Base-by-base conservation (phyloP, 2,113 vertebrate species). In the Hirundichthys speculiger region DNA sequence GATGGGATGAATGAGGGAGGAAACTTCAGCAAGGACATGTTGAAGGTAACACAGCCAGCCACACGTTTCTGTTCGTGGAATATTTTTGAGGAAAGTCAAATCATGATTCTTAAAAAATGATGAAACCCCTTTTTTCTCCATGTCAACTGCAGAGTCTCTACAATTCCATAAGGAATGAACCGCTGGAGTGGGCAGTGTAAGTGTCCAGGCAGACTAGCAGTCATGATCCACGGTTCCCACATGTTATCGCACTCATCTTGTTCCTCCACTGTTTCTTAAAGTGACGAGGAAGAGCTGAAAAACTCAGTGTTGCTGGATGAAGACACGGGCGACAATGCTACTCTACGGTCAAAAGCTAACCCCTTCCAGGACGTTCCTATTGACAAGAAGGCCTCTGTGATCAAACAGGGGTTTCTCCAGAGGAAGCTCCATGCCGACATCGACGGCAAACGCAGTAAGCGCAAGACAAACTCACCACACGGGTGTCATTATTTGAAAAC, bases 401-500 rank as follows among this genome's bases (percentile, higher is more conserved):
- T 94, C 69, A 95, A 94, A 79, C 90, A 94, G 66, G 95, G 95
- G 13, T 90, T 94, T 49, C 87, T 98, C 27, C 90, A 91, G 19
- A 93, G 96, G 11, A 97, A 98, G 83, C 86, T 94, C 6, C 94
- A 95, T 2, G 95, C 95, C 0, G 94, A 96, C 61, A 93, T 94
- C 0, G 95, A 96, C 0, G 95, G 95, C 80, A 96, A 97, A 72
- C 95, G 95, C 80, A 96, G 96, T 98, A 83, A 93, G 95, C 57
- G 41, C 2, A 6, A 43, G 52, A 12, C 46, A 60, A 14, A 41
- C 13, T 6, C 51, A 58, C 30, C 30, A 34, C 30, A 10, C 30
- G 30, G 25, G 30, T 10, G 30, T 34, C 30, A 10, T 6, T 10
- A 2, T 1, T 34, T 34, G 30, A 5, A 34, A 10, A 34, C 30